Conservation (phyloP, 1,140 invertebrate genomes). For the Liolophura sinensis region DNA sequence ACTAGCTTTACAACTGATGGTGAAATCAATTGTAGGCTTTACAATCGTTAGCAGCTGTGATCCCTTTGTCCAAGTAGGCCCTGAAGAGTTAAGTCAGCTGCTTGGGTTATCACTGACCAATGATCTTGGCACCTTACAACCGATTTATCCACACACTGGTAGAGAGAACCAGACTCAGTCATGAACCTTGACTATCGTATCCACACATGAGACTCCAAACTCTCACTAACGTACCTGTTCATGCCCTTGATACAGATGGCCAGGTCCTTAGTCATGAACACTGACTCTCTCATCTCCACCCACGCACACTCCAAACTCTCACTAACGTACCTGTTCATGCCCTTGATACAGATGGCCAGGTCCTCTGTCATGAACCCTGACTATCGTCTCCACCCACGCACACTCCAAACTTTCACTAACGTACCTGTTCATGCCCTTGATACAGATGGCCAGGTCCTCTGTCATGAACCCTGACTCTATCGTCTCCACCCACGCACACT, state of each 20-base stretch:
- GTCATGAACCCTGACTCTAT: slow-evolving; percentile 94
- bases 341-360: slow-evolving; percentile 97
- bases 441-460: slow-evolving; percentile 97
- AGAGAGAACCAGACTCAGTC: too few species aligned
- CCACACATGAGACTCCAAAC: too few species aligned
- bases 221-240: slow-evolving; percentile 44
- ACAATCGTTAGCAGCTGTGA: too few species aligned
- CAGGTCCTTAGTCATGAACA: slow-evolving; percentile 98
- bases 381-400: slow-evolving; percentile 93
- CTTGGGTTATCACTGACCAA: too few species aligned
- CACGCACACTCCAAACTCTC: slow-evolving; percentile 87
- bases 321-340: slow-evolving; percentile 60
- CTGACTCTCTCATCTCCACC: slow-evolving; percentile 90
- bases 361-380: slow-evolving; percentile 97
- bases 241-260: slow-evolving; percentile 95
- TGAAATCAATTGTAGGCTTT: too few species aligned
- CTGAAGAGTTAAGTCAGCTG: too few species aligned
- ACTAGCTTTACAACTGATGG: too few species aligned
- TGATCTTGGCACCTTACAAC: too few species aligned
- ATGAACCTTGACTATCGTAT: too few species aligned
- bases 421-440: slow-evolving; percentile 71
- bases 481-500: slow-evolving; percentile 87
- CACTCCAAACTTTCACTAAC: slow-evolving; percentile 74
- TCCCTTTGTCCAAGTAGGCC: too few species aligned
- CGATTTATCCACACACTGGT: too few species aligned